Evolutionary conservation across 2,113 vertebrate genomes (phyloP), one percentile per base, ranked within the genome.

Genomic region (Apistogramma diplotaenia): DNA sequence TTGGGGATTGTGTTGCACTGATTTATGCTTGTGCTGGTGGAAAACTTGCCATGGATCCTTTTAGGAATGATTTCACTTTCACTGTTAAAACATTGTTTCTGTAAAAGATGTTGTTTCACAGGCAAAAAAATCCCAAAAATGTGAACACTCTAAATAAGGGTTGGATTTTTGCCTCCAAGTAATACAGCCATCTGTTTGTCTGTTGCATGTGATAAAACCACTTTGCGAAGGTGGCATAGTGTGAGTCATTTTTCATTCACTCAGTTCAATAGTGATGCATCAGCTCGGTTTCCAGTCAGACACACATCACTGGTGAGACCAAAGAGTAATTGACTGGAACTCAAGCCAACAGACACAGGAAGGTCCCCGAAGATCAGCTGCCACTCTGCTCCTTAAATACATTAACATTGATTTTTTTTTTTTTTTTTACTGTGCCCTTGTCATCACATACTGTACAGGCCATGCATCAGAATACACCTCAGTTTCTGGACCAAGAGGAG

Each of bases 331-430:
- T 79, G 85, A 89, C 80, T 87, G 71, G 56, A 89, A 74, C 76
- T 80, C 21, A 15, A 78, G 86, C 81, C 74, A 81, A 19, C 49
- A 73, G 75, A 85, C 76, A 79, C 46, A 29, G n/a, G 76, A 79
- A 54, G 85, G 76, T 90, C 88, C 54, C 74, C 1, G 51, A 78
- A 79, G 79, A 83, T 43, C 8, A 0, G 59, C 85, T 46, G 89
- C 89, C 74, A 5, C 76, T 87, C 82, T 71, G 76, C 23, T 60
- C 72, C 86, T 84, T 72, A 77, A 87, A 85, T 82, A 87, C 89
- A 84, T 93, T 86, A 85, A 25, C 75, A 92, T 89, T 77, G 92
- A 93, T 77, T 77, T 25, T 46, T 49, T 16, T 19, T n/a, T 16
- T 51, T 33, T 92, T 92, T 79, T 73, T 35, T 31, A 61, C 16